A percentile compares a stretch with the other conserved stretches of the same genome.
Conservation (phyloP, 2,888 invertebrate genomes). For the Chydorus sphaericus region DNA sequence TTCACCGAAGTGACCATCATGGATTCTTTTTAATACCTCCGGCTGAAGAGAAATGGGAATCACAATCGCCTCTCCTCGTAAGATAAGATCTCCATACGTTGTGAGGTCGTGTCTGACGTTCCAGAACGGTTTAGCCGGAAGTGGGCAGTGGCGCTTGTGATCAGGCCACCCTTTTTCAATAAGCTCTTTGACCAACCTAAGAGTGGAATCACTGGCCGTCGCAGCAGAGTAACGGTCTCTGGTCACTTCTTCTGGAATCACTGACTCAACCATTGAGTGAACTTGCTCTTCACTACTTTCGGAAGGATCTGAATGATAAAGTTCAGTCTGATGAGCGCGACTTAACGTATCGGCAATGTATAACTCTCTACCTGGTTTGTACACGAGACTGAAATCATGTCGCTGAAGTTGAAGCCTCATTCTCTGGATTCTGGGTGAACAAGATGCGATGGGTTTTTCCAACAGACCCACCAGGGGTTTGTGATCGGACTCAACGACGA, state of each 20-base stretch:
- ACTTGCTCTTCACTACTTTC: background rate
- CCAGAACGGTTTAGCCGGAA: background rate
- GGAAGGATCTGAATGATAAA: background rate
- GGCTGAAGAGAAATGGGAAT: background rate
- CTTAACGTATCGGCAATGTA: background rate
- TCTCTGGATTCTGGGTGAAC: background rate
- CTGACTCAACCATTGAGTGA: background rate
- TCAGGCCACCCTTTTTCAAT: background rate
- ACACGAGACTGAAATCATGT: background rate
- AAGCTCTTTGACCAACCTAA: background rate
- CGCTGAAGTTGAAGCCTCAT: background rate
- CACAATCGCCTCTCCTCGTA: background rate
- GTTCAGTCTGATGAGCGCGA: background rate
- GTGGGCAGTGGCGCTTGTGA: background rate
- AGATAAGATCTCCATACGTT: background rate
- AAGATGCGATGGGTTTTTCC: background rate
- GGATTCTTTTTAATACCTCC: background rate
- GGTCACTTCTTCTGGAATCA: background rate
- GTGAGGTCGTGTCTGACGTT: background rate
- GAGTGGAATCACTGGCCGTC: background rate
- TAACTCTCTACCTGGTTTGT: background rate
- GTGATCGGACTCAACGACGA: slow-evolving; percentile 29
- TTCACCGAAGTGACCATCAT: background rate
- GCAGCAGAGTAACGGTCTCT: background rate
- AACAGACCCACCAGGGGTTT: slow-evolving; percentile 26